Evolutionary conservation across 2,113 vertebrate species (phyloP).

Genomic region (Tupaia chinensis): DNA sequence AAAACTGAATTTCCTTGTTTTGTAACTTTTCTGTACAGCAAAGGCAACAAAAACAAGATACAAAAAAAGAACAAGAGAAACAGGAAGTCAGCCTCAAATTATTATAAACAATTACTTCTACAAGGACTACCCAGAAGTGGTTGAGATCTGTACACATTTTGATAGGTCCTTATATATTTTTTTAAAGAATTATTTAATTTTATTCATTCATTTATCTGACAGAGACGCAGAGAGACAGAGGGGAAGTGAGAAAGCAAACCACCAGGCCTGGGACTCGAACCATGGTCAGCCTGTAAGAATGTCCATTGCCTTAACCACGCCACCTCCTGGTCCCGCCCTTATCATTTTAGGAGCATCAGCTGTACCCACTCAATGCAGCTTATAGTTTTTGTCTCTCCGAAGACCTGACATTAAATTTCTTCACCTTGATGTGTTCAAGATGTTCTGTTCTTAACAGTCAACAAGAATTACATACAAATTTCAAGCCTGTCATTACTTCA

Average conservation of each 20-base stretch:
- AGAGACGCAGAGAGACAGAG: too few species aligned
- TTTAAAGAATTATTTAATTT: too few species aligned
- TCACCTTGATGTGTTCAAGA: background rate
- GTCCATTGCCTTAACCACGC: too few species aligned
- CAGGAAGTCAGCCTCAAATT: background rate
- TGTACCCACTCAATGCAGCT: background rate
- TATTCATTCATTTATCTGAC: too few species aligned
- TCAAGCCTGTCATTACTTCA: background rate
- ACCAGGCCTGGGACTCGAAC: too few species aligned
- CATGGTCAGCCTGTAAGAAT: too few species aligned
- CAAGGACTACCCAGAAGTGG: background rate
- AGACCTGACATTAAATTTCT: background rate
- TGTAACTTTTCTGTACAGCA: background rate
- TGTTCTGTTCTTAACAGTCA: background rate
- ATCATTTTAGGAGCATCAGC: background rate
- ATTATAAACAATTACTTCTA: background rate
- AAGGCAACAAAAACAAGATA: background rate
- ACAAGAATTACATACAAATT: background rate
- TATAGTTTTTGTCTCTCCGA: background rate
- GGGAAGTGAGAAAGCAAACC: too few species aligned
- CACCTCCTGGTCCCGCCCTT: too few species aligned
- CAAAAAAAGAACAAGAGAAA: background rate
- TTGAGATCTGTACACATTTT: conserved; percentile 34
- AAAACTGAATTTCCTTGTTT: background rate
- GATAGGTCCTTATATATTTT: too few species aligned